These are phyloP conservation scores for Ichneumoninae sp. DNA, from an alignment of 2,888 invertebrate species.

Conservation along the genomic window DNA sequence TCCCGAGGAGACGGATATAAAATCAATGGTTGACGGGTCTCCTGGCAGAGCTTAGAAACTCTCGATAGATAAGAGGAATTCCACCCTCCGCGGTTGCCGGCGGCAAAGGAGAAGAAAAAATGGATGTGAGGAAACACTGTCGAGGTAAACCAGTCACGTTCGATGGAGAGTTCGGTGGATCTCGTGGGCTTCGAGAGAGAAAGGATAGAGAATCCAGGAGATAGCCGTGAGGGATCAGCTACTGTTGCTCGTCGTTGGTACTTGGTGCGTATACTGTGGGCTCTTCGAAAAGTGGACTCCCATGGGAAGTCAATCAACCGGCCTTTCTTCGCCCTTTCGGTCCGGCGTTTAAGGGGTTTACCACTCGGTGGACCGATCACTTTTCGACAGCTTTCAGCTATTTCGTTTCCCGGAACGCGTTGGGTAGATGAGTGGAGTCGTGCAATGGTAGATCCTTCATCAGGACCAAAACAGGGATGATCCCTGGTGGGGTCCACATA, in stretches of 20 bases:
- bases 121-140: constrained; percentile 37
- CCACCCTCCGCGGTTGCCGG: background rate
- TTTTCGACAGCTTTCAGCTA: constrained; percentile 56
- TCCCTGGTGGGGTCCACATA: constrained; percentile 50
- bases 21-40: constrained; percentile 45
- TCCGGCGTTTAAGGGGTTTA: constrained; percentile 62
- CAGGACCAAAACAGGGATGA: constrained; percentile 48
- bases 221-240: constrained; percentile 83
- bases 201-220: constrained; percentile 72
- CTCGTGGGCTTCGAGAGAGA: constrained; percentile 72
- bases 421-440: background rate
- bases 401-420: constrained; percentile 25
- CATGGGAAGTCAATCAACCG: constrained; percentile 84
- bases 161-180: constrained; percentile 71
- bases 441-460: constrained; percentile 45
- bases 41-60: constrained; percentile 47
- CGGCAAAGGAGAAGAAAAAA: background rate
- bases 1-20: background rate
- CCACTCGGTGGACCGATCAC: constrained; percentile 56
- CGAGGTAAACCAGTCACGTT: constrained; percentile 82
- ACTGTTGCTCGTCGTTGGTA: constrained; percentile 54
- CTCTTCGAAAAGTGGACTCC: constrained; percentile 81
- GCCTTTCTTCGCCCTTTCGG: constrained; percentile 79
- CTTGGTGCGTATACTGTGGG: constrained; percentile 62
- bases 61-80: constrained; percentile 43